A percentile compares a stretch with the other conserved stretches of the same genome.
phyloP scores from a whole-genome alignment of 2,113 vertebrate genomes.

The Galbula dea region DNA sequence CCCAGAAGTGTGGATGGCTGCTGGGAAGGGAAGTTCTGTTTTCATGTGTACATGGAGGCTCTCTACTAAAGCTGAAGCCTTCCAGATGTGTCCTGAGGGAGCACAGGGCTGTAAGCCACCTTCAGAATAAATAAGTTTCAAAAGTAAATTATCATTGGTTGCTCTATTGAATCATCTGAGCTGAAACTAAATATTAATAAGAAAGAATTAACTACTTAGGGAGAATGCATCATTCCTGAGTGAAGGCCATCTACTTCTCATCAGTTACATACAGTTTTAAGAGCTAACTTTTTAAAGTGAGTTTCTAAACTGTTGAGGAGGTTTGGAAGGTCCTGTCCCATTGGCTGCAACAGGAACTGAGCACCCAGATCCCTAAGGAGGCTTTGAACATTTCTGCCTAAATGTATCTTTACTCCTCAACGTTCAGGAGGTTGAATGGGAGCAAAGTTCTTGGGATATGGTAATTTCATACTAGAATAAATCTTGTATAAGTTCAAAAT shows the following conservation, averaged over 20 bases:
- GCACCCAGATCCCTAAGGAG: background rate
- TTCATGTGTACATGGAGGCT: accelerated
- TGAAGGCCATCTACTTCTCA: background rate
- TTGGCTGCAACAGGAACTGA: background rate
- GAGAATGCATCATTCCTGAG: background rate
- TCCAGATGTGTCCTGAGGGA: background rate
- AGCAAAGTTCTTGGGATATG: slow-evolving; percentile 45
- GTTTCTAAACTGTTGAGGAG: background rate
- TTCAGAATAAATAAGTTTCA: background rate
- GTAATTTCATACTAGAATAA: slow-evolving; percentile 48
- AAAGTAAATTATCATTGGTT: background rate
- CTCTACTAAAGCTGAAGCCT: background rate
- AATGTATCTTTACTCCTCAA: background rate
- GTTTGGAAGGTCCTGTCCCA: background rate
- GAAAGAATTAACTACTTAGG: background rate
- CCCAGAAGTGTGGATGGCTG: background rate
- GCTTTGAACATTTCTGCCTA: background rate
- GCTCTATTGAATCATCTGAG: background rate
- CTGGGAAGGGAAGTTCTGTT: background rate
- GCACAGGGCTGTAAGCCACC: background rate
- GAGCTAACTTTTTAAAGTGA: background rate
- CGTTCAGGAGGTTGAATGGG: background rate
- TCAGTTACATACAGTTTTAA: accelerated
- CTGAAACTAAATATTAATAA: background rate
- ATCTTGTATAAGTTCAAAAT: slow-evolving; percentile 58